Percentiles rank a stretch among this genome's conserved stretches.
These are phyloP conservation scores for Perca flavescens DNA, from an alignment of 2,113 vertebrate species.

Conservation along the genomic window DNA sequence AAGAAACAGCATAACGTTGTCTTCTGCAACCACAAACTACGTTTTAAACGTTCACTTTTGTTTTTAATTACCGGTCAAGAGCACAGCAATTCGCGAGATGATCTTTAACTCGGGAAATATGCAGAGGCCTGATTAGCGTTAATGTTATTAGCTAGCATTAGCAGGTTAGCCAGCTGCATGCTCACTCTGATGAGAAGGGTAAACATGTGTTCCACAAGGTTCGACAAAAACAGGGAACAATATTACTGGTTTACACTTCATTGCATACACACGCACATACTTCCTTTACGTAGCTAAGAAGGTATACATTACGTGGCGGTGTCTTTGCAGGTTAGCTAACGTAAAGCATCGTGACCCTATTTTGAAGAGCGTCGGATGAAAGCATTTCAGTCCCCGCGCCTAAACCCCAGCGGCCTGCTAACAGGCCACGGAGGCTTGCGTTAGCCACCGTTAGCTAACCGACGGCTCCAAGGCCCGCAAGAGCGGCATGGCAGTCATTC, in stretches of 20 bases:
- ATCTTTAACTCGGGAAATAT: slow-evolving; percentile 12
- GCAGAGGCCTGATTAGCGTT: slow-evolving; percentile 52
- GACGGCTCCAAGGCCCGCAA: slow-evolving; percentile 21
- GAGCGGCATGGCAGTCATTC: slow-evolving; percentile 33
- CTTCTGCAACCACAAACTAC: fast-evolving
- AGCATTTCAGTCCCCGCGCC: slow-evolving; percentile 28
- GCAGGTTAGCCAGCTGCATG: slow-evolving; percentile 25
- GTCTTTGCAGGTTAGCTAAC: neutral
- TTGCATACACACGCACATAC: fast-evolving
- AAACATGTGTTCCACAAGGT: neutral
- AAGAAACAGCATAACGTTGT: fast-evolving
- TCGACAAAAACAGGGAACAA: neutral
- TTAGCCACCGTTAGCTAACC: slow-evolving; percentile 27
- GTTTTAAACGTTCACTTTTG: neutral
- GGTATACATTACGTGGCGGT: fast-evolving
- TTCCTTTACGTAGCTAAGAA: fast-evolving
- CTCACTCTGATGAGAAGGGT: neutral
- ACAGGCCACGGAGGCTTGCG: slow-evolving; percentile 61
- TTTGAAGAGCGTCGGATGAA: slow-evolving; percentile 51
- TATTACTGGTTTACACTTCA: fast-evolving
- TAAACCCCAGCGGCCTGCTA: slow-evolving; percentile 66
- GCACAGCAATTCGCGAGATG: neutral
- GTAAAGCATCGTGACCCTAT: slow-evolving; percentile 51
- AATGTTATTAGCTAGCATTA: slow-evolving; percentile 19
- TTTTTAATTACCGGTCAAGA: neutral